Evolutionary conservation across 2,797 vertebrate species (phyloP).

Genomic region (Poeciliopsis gracilis): DNA sequence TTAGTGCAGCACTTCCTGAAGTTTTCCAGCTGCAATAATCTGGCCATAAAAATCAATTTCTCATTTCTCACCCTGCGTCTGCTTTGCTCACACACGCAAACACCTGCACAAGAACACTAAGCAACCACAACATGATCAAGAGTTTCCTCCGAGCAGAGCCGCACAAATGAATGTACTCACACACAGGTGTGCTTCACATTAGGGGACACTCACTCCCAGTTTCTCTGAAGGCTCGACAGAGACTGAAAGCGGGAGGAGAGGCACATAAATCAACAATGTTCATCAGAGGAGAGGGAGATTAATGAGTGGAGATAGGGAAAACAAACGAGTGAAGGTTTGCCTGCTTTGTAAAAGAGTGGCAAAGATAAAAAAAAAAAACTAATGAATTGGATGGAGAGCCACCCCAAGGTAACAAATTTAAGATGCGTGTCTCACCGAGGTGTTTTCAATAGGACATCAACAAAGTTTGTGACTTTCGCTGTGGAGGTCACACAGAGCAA

Average conservation of each 20-base stretch:
- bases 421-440: neutral
- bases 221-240: neutral
- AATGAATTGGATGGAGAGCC: neutral
- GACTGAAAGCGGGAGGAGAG: neutral
- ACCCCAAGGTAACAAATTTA: neutral
- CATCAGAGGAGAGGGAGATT: neutral
- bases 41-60: constrained; percentile 44
- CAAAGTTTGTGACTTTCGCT: neutral
- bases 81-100: neutral
- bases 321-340: neutral
- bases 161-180: neutral
- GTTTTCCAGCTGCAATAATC: constrained; percentile 18
- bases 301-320: neutral
- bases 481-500: neutral
- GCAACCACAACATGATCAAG: neutral
- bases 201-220: neutral
- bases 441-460: neutral
- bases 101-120: neutral
- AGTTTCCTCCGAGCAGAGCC: neutral
- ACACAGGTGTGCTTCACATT: neutral
- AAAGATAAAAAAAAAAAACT: neutral
- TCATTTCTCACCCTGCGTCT: constrained; percentile 13
- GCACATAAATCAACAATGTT: constrained; percentile 6
- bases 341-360: neutral
- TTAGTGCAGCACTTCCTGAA: constrained; percentile 33